Base-by-base conservation (phyloP, 2,113 vertebrate species). In the Xerus inauris region DNA sequence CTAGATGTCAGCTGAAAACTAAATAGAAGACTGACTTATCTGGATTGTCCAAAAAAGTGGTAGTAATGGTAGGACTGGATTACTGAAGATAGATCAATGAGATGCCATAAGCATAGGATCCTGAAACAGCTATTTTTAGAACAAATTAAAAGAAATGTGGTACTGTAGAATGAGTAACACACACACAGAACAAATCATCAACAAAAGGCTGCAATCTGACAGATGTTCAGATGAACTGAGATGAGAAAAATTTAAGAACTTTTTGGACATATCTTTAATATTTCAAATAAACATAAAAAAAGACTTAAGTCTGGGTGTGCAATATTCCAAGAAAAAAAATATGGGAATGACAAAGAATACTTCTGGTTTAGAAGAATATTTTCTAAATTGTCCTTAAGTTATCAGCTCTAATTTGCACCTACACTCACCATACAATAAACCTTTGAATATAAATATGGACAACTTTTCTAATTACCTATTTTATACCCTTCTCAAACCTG, bases 261-360 rank as follows among this genome's bases (percentile, higher is more conserved):
- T 38, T 35, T 45, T 91, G 54, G 26, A 59, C 40, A 83, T 16
- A 92, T 71, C 57, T 32, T 88, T 95, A 95, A 7, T 72, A 91
- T 82, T 91, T 91, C 54, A 57, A 64, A 75, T 86, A 54, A 87
- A 65, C 45, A 82, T 80, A 1, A 77, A 38, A 38, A 73, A 80
- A 92, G 45, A 65, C 24, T 71, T 1, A 62, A 92, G 20, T 80
- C 32, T 69, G 40, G 16, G 87, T 84, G 30, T 59, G 38, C 30
- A 2, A 8, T 51, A 80, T 92, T 94, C 80, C 26, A 88, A 88
- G 64, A 93, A 92, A 90, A 76, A 69, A 91, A 91, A 76, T 20
- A 8, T 47, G 8, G 20, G 28, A 89, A 84, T 85, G 57, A 85
- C n/a, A 83, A 84, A 81, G 10, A 73, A 54, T 83, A n/a, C n/a